Evolutionary conservation across 2,797 vertebrate genomes (phyloP).

Genomic region (Eulemur albifrons): DNA sequence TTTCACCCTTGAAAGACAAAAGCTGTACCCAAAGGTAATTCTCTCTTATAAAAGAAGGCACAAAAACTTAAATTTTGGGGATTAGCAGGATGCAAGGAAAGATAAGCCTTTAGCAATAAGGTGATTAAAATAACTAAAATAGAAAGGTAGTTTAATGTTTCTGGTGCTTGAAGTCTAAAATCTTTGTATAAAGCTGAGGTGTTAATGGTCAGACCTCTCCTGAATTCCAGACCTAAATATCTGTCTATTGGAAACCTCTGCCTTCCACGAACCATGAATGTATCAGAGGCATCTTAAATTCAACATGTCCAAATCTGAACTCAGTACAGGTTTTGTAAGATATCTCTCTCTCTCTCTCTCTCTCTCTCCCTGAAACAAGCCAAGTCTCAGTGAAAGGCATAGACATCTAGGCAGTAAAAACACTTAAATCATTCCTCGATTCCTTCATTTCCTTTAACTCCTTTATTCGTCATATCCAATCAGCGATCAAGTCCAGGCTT

Average conservation of each 20-base stretch:
- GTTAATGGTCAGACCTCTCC: neutral
- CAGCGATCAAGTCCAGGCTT: neutral
- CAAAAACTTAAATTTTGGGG: neutral
- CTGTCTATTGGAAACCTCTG: neutral
- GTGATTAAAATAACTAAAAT: slow-evolving; percentile 37
- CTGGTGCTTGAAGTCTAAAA: neutral
- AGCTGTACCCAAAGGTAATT: neutral
- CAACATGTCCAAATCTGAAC: neutral
- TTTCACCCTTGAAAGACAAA: neutral
- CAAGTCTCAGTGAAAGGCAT: neutral
- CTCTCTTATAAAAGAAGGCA: neutral
- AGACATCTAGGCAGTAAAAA: neutral
- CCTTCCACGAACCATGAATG: neutral
- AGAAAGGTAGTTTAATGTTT: slow-evolving; percentile 29
- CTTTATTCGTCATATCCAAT: neutral
- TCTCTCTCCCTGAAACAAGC: neutral
- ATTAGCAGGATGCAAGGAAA: neutral
- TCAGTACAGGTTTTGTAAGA: neutral
- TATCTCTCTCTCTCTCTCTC: too few relatives aligned
- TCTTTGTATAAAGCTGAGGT: neutral
- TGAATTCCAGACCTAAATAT: neutral
- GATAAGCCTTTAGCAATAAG: neutral
- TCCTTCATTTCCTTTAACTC: neutral
- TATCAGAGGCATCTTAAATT: neutral
- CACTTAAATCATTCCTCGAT: neutral